These are phyloP conservation scores for Smithornis capensis DNA, from an alignment of 2,113 vertebrate species.

Conservation along the genomic window DNA sequence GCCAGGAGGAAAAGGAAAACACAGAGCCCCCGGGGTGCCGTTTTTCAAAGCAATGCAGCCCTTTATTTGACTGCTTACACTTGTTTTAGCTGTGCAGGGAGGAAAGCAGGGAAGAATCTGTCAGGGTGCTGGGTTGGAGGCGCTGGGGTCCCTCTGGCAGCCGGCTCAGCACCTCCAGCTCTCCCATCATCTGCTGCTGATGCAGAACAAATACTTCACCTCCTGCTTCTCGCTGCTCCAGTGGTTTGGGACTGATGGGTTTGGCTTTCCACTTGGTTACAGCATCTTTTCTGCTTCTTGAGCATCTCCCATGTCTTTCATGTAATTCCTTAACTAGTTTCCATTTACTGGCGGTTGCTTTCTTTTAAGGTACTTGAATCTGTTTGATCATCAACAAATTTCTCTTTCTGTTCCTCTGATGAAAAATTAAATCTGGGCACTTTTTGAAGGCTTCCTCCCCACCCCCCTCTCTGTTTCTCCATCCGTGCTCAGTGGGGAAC, in stretches of 20 bases:
- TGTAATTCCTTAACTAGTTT: constrained; percentile 59
- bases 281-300: neutral
- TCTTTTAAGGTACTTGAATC: constrained; percentile 50
- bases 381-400: constrained; percentile 71
- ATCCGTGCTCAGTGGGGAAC: neutral
- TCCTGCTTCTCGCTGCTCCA: neutral
- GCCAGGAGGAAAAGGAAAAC: neutral
- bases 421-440: constrained; percentile 63
- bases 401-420: constrained; percentile 55
- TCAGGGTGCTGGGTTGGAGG: neutral
- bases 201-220: neutral
- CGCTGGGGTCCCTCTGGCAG: neutral
- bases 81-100: neutral
- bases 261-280: neutral
- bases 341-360: neutral
- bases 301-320: constrained; percentile 1
- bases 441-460: constrained; percentile 52
- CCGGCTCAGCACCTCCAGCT: neutral
- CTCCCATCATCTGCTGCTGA: neutral
- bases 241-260: neutral
- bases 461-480: neutral
- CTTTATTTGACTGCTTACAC: neutral
- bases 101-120: neutral
- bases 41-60: neutral
- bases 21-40: neutral